Conservation (phyloP, 2,797 vertebrate genomes). For the Dipus sagitta region DNA sequence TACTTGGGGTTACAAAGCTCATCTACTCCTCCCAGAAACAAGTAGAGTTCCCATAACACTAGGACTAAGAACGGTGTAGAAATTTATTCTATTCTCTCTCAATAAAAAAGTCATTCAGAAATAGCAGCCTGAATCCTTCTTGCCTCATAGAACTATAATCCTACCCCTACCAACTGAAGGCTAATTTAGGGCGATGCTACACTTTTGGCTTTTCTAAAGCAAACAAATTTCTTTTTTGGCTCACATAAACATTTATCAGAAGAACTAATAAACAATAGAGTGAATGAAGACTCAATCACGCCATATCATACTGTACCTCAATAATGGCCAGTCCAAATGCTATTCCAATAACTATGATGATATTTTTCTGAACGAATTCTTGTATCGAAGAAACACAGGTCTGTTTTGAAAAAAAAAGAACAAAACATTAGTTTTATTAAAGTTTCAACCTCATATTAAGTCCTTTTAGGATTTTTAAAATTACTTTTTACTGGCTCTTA, state of each 20-base stretch:
- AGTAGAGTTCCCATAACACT: no score
- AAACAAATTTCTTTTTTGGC: not conserved
- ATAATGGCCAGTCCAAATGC: slow-evolving; percentile 88
- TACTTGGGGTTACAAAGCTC: no score
- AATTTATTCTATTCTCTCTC: not conserved
- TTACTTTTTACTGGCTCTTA: no score
- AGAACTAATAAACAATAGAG: not conserved
- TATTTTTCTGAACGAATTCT: slow-evolving; percentile 47
- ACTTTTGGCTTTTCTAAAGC: not conserved
- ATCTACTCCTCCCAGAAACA: no score
- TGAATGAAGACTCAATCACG: not conserved
- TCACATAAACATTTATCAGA: not conserved
- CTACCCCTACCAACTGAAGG: not conserved
- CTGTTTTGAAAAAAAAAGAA: slow-evolving; percentile 79
- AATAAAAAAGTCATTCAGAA: slow-evolving; percentile 35
- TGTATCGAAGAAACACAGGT: slow-evolving; percentile 76
- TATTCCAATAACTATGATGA: slow-evolving; percentile 83
- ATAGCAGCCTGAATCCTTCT: not conserved
- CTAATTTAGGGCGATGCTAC: not conserved
- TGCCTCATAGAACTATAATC: not conserved
- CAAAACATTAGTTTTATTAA: slow-evolving; percentile 40
- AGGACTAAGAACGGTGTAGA: not conserved
- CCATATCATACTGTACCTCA: slow-evolving; percentile 86
- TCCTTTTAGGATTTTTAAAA: no score
- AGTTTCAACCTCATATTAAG: not conserved